Base-by-base conservation (phyloP, 1,140 invertebrate genomes). In the Phymastichus coffea region DNA sequence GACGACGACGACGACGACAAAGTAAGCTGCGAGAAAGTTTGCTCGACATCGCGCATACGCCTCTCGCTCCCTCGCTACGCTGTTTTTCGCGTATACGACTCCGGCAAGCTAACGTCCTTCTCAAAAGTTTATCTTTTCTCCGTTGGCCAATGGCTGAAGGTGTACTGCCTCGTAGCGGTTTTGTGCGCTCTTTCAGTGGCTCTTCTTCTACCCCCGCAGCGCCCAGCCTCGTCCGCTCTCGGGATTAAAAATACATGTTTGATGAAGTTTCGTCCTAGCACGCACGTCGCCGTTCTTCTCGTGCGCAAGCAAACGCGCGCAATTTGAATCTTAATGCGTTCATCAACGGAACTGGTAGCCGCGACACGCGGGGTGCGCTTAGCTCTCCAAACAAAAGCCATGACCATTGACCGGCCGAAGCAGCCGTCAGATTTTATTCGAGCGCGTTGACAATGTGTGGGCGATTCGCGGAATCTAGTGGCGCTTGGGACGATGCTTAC, bases 101-200 rank as follows among this genome's bases (percentile, higher is more conserved):
- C 12, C 33, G 33, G 4, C 38, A 15, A 8, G 7, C 4, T 22
- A 28, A 48, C 28, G 22, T 57, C 44, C 10, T 57, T 57, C 48
- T 28, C 20, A 14, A 57, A 57, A 47, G 44, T 57, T 57, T 48
- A 47, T 57, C 33, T 48, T 44, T 41, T 19, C 19, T 10, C 17
- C 23, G n/a, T n/a, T n/a, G n/a, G n/a, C n/a, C n/a, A n/a, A n/a
- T n/a, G n/a, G n/a, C n/a, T n/a, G n/a, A n/a, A n/a, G n/a, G n/a
- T n/a, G n/a, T n/a, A n/a, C n/a, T n/a, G n/a, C n/a, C n/a, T n/a
- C n/a, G n/a, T n/a, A n/a, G n/a, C n/a, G n/a, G n/a, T n/a, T n/a
- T n/a, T n/a, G n/a, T n/a, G n/a, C n/a, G n/a, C n/a, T n/a, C n/a
- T n/a, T n/a, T n/a, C n/a, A n/a, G n/a, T n/a, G n/a, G n/a, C n/a